Conservation (phyloP, 2,888 invertebrate species). For the Torymus texanus region DNA sequence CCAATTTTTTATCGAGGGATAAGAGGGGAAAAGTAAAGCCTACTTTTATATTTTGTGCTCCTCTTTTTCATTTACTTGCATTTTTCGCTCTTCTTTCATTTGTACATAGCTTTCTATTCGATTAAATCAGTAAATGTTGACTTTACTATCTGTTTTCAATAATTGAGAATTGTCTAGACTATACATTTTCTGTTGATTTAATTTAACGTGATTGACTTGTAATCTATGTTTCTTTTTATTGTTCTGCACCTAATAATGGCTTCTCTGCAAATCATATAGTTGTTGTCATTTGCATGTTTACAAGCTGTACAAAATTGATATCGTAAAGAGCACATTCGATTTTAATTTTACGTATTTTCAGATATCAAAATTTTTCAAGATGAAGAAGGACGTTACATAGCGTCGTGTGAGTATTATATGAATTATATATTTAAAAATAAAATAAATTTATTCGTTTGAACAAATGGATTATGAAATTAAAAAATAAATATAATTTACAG, state of each 20-base stretch:
- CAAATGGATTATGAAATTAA: not conserved
- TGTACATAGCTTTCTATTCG: not conserved
- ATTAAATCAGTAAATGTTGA: constrained; percentile 7
- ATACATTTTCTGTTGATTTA: not conserved
- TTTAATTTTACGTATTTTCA: constrained; percentile 37
- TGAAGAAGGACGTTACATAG: constrained; percentile 92
- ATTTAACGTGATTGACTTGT: not conserved
- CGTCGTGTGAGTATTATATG: constrained; percentile 82
- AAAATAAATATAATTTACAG: not conserved
- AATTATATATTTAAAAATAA: not conserved
- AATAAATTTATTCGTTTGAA: too few relatives aligned
- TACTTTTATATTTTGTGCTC: constrained; percentile 18
- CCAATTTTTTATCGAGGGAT: constrained; percentile 13
- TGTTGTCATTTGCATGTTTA: not conserved
- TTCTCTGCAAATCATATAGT: constrained; percentile 16
- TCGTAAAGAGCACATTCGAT: not conserved
- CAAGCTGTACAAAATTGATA: too few relatives aligned
- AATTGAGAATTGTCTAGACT: too few relatives aligned
- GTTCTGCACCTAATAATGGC: constrained; percentile 17
- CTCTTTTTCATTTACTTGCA: constrained; percentile 48
- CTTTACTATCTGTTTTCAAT: constrained; percentile 1
- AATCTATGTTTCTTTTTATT: not conserved
- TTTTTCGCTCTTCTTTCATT: constrained; percentile 20
- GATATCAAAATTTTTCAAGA: constrained; percentile 53
- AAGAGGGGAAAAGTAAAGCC: constrained; percentile 5